phyloP scores from a whole-genome alignment of 2,797 vertebrate genomes.

The Ctenopoma kingsleyae region DNA sequence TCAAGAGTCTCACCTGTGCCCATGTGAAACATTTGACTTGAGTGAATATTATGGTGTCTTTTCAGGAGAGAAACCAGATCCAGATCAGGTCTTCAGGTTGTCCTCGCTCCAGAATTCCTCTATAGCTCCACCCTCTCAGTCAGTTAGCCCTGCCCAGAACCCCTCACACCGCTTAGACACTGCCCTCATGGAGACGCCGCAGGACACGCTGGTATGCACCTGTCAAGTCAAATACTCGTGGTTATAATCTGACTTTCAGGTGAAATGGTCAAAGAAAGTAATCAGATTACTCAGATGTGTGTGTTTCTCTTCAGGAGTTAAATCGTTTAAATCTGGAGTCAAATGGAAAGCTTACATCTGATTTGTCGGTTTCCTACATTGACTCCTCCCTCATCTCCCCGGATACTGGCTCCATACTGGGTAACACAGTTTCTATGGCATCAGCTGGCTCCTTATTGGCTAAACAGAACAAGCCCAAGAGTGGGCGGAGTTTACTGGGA shows the following conservation, averaged over 20 bases:
- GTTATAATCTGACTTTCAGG: background rate
- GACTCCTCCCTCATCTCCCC: constrained; percentile 96
- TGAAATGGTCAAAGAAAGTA: background rate
- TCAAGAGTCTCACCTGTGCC: background rate
- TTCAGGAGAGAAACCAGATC: constrained; percentile 95
- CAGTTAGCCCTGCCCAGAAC: constrained; percentile 91
- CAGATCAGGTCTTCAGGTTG: constrained; percentile 97
- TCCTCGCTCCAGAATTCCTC: constrained; percentile 94
- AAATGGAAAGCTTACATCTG: constrained; percentile 93
- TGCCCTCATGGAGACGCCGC: constrained; percentile 96
- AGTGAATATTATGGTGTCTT: constrained; percentile 13
- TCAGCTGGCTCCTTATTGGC: constrained; percentile 91
- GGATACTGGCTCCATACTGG: constrained; percentile 86
- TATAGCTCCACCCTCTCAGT: constrained; percentile 80
- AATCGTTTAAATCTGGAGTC: constrained; percentile 98
- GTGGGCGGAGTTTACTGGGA: constrained; percentile 93
- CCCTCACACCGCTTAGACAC: constrained; percentile 93
- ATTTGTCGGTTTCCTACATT: constrained; percentile 96
- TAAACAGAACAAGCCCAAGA: constrained; percentile 99
- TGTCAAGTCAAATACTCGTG: constrained; percentile 38
- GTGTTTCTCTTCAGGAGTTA: constrained; percentile 86
- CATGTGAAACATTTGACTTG: background rate
- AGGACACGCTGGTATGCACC: constrained; percentile 94
- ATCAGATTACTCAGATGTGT: background rate
- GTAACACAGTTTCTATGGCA: constrained; percentile 83